A percentile compares a stretch with the other conserved stretches of the same genome.
phyloP scores from a whole-genome alignment of 2,797 vertebrate genomes.

The Orestias chungarensis region DNA sequence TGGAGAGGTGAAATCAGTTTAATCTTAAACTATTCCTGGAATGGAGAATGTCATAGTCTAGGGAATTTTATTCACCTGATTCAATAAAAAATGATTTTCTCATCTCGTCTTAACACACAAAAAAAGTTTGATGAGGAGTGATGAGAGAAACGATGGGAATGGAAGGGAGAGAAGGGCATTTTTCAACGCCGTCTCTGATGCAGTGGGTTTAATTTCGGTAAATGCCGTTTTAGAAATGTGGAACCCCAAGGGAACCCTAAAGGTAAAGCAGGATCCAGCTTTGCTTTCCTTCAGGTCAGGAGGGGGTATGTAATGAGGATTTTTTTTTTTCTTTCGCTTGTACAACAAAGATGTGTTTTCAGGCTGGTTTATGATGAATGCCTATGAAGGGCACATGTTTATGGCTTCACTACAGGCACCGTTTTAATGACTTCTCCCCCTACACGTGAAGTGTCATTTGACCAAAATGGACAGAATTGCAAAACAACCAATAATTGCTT shows the following conservation, averaged over 20 bases:
- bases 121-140: neutral
- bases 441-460: conserved; percentile 29
- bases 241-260: conserved; percentile 69
- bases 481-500: conserved; percentile 23
- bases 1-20: conserved; percentile 19
- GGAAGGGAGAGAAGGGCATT: neutral
- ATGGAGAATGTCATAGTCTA: conserved; percentile 25
- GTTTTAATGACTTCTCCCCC: conserved; percentile 66
- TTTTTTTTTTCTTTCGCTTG: conserved; percentile 13
- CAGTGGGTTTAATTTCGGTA: conserved; percentile 55
- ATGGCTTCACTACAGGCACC: conserved; percentile 64
- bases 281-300: conserved; percentile 37
- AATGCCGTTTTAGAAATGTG: conserved; percentile 65
- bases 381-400: conserved; percentile 52
- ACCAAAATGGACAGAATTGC: conserved; percentile 45
- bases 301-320: conserved; percentile 29
- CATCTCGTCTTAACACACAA: no score
- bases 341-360: conserved; percentile 43
- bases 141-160: neutral
- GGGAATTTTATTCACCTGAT: conserved; percentile 9
- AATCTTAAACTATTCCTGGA: conserved; percentile 3
- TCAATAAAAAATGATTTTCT: neutral
- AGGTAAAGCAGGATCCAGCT: conserved; percentile 47
- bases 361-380: conserved; percentile 40
- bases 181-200: conserved; percentile 52